These are phyloP conservation scores for Octomys mimax DNA, from an alignment of 2,797 vertebrate species.

Conservation along the genomic window DNA sequence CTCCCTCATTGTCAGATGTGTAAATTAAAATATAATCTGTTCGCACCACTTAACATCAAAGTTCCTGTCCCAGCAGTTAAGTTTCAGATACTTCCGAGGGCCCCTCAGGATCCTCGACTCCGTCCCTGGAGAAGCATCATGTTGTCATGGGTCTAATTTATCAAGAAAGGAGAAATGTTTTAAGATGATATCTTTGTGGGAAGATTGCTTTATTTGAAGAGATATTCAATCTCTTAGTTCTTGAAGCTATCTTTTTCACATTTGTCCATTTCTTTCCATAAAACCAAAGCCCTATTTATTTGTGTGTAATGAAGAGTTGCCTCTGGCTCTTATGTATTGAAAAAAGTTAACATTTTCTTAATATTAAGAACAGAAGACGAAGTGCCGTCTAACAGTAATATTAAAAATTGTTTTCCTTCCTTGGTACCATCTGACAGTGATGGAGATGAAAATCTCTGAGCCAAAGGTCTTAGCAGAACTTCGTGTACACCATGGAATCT, in stretches of 20 bases:
- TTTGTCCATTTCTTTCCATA: neutral
- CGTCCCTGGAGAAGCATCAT: neutral
- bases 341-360: slow-evolving; percentile 5
- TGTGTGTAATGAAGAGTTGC: neutral
- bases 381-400: neutral
- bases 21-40: slow-evolving; percentile 69
- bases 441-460: neutral
- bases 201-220: slow-evolving; percentile 37
- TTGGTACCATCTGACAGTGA: neutral
- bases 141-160: slow-evolving; percentile 57
- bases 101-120: slow-evolving; percentile 30
- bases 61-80: slow-evolving; percentile 64
- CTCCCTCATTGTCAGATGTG: slow-evolving; percentile 56
- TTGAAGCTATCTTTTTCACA: slow-evolving; percentile 53
- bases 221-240: slow-evolving; percentile 18
- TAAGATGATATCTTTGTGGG: slow-evolving; percentile 50
- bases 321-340: slow-evolving; percentile 1
- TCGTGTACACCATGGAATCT: neutral
- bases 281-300: slow-evolving; percentile 1
- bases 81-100: slow-evolving; percentile 49
- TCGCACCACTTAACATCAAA: slow-evolving; percentile 75
- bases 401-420: slow-evolving; percentile 14
- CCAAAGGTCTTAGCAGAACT: neutral
- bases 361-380: slow-evolving; percentile 32
- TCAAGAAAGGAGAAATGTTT: slow-evolving; percentile 16